Evolutionary conservation across 2,888 invertebrate genomes (phyloP), one percentile per base, ranked within the genome.

Genomic region (Mystacides longicornis): DNA sequence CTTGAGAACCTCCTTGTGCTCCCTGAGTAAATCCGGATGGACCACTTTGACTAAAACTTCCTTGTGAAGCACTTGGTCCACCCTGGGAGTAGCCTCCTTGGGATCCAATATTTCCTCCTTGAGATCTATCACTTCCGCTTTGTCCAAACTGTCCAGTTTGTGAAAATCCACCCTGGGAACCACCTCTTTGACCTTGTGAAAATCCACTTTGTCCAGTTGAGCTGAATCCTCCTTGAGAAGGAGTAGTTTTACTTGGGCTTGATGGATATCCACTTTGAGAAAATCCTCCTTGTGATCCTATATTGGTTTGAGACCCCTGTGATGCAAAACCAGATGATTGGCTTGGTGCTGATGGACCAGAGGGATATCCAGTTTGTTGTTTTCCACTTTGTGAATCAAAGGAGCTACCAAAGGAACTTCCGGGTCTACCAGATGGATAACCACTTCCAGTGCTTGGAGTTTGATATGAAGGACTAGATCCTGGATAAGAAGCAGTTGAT

Each of bases 381-480:
- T 54, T 59, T 14, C 54, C 60, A 27, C 56, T 51, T 54, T 59
- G 60, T 19, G 61, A 27, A 47, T 50, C 58, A 7, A 63, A 61
- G 19, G 59, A 63, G 37, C 57, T 54, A 19, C 63, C 62, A 48
- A 61, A 60, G 49, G 54, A 62, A 49, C 59, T 63, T 53, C 60
- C 56, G 5, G 63, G 62, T 51, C 58, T 61, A 19, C 63, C 62
- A 27, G 62, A 58, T 52, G 62, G 58, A 22, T 59, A 52, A 23
- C 60, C 60, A 22, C 52, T 50, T 33, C 57, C 58, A 45, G 60
- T 23, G 60, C 58, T 59, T 59, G 64, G 60, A 60, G 67, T 68
- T 9, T 70, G 69, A 51, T 67, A 71, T 51, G 56, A 51, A 3
- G 59, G 56, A 56, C 61, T 60, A 60, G 63, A 60, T 60, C 67